Base-by-base conservation (phyloP, 2,797 vertebrate species). In the Melanotaenia maccullochi region DNA sequence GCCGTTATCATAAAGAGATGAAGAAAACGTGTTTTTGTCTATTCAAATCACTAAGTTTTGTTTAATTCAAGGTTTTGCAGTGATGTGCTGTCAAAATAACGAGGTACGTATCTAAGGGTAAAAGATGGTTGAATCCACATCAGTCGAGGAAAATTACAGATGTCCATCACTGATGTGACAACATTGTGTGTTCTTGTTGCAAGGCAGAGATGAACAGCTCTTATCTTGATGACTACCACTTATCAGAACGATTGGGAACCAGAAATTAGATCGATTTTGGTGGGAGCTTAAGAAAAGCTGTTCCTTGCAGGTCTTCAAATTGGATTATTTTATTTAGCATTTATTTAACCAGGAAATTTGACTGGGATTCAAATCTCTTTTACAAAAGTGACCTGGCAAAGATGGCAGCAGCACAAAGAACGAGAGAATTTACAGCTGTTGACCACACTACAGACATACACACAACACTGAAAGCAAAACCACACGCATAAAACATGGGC, bases 61-160 rank as follows among this genome's bases (percentile, higher is more conserved):
- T 56, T 70, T 60, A 59, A 60, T 54, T 33, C 44, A 30, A 55
- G n/a, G 18, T 65, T 51, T 44, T 52, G 2, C 22, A n/a, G 4
- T 3, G 32, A 18, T 25, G 9, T 56, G 40, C 69, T 76, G 55
- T 60, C 6, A 49, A 57, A 72, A 70, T 32, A 52, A 32, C 0
- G 35, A 3, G 0, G 20, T 36, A 35, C 55, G 14, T 24, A 1
- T 8, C 0, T n/a, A 57, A 40, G 35, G 24, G 3, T 16, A 1
- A 57, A 49, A 64, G 65, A 7, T 13, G 9, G 3, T 1, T 2
- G 1, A 59, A 49, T 56, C 22, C 9, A 35, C 2, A 2, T 35
- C 60, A 3, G 57, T 42, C 8, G 38, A 63, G 51, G 49, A 68
- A 59, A 65, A 65, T 44, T n/a, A 33, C 35, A 62, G 36, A 57